Percentiles rank a stretch among this genome's conserved stretches.
phyloP scores from a whole-genome alignment of 2,113 vertebrate species.

The Nymphicus hollandicus region DNA sequence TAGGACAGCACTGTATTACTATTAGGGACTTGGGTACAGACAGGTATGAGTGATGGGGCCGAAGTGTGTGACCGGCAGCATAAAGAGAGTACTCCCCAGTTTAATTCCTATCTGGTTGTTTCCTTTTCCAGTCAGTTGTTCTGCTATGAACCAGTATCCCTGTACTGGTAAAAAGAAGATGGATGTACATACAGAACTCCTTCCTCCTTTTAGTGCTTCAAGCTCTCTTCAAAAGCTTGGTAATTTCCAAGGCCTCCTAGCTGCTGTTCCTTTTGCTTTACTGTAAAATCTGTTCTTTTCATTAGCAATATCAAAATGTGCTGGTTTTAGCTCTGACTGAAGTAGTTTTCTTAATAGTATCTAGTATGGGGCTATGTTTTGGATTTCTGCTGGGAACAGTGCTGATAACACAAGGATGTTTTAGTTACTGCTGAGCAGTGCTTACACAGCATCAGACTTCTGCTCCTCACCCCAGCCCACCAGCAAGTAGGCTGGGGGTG shows the following conservation, averaged over 20 bases:
- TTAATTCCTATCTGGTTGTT: neutral
- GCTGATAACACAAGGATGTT: neutral
- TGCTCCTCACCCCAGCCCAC: too few species aligned
- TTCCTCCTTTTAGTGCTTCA: neutral
- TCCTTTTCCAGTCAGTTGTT: neutral
- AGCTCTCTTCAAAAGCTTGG: neutral
- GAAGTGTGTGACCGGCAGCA: neutral
- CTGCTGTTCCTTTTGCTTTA: neutral
- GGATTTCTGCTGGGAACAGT: neutral
- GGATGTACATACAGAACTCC: neutral
- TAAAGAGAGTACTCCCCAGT: neutral
- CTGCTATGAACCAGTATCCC: neutral
- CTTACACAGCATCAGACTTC: neutral
- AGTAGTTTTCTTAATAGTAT: neutral
- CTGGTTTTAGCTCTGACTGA: neutral
- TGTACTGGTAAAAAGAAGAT: neutral
- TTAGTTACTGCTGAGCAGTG: neutral
- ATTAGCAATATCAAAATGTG: neutral
- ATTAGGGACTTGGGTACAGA: neutral
- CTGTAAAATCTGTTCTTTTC: slow-evolving; percentile 5
- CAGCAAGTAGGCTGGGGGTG: neutral
- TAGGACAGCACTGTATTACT: neutral
- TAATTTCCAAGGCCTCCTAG: neutral
- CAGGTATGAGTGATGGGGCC: neutral
- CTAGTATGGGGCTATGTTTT: neutral